phyloP scores from a whole-genome alignment of 2,888 invertebrate genomes.

The Heliconius sara region DNA sequence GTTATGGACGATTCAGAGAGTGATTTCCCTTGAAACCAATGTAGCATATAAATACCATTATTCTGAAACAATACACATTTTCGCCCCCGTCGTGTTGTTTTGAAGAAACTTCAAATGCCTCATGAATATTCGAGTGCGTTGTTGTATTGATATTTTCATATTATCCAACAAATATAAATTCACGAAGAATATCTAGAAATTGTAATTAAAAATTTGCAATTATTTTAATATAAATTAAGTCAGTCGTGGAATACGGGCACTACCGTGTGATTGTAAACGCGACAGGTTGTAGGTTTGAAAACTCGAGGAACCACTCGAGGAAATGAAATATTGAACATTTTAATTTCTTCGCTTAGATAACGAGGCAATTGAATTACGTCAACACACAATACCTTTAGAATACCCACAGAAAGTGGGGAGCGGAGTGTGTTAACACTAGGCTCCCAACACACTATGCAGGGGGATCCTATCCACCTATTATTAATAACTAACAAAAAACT shows the following conservation, averaged over 20 bases:
- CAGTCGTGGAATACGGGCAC: no score
- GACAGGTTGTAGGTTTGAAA: no score
- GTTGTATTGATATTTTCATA: constrained; percentile 51
- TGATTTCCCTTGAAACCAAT: constrained; percentile 84
- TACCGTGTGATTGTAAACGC: no score
- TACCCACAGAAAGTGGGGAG: no score
- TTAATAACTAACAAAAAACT: constrained; percentile 34
- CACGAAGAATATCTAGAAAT: not conserved
- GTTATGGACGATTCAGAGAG: constrained; percentile 77
- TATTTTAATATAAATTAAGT: not conserved
- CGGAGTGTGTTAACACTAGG: no score
- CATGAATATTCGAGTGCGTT: constrained; percentile 61
- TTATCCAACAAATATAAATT: constrained; percentile 21
- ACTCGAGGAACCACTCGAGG: no score
- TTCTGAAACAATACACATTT: constrained; percentile 80
- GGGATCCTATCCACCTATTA: not conserved
- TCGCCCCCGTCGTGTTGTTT: constrained; percentile 67
- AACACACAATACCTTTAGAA: no score
- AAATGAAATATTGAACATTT: no score
- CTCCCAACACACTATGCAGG: no score
- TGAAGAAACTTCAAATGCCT: constrained; percentile 63
- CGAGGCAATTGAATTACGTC: no score
- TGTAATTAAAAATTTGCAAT: no score
- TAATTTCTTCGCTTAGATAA: no score
- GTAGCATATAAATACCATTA: constrained; percentile 84